Percentiles rank a stretch among this genome's conserved stretches.
phyloP scores from a whole-genome alignment of 2,888 invertebrate genomes.

The Rhimphoctona megacephalus region DNA sequence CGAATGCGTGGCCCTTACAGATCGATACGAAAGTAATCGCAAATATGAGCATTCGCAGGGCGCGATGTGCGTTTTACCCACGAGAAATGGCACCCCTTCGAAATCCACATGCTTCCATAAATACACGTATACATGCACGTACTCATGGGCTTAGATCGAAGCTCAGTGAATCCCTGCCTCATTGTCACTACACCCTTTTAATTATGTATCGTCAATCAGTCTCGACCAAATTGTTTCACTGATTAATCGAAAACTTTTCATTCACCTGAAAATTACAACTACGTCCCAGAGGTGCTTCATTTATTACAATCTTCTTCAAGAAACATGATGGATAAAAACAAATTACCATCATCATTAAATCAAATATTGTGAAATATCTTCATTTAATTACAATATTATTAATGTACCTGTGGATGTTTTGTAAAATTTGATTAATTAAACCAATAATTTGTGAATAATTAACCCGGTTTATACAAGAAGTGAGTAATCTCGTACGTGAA shows the following conservation, averaged over 20 bases:
- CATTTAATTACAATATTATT: too few species aligned
- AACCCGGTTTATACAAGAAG: not conserved
- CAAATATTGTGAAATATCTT: too few species aligned
- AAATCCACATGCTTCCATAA: not conserved
- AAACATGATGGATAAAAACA: too few species aligned
- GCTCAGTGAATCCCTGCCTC: conserved; percentile 5
- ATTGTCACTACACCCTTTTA: conserved; percentile 47
- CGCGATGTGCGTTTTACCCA: conserved; percentile 46
- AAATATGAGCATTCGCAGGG: conserved; percentile 63
- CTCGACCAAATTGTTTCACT: conserved; percentile 8
- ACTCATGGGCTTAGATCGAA: conserved; percentile 15
- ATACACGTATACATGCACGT: not conserved
- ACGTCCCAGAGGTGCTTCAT: not conserved
- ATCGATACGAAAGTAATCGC: conserved; percentile 71
- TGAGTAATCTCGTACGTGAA: not conserved
- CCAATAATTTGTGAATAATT: not conserved
- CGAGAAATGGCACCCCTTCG: conserved; percentile 43
- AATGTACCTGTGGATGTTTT: not conserved
- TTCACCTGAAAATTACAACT: not conserved
- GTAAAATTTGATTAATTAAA: not conserved
- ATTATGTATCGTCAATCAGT: conserved; percentile 20
- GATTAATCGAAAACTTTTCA: not conserved
- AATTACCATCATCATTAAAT: too few species aligned
- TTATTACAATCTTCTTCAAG: too few species aligned
- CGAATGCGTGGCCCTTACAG: conserved; percentile 41